Base-by-base conservation (phyloP, 2,797 vertebrate species). In the Melanotaenia pygmaea region DNA sequence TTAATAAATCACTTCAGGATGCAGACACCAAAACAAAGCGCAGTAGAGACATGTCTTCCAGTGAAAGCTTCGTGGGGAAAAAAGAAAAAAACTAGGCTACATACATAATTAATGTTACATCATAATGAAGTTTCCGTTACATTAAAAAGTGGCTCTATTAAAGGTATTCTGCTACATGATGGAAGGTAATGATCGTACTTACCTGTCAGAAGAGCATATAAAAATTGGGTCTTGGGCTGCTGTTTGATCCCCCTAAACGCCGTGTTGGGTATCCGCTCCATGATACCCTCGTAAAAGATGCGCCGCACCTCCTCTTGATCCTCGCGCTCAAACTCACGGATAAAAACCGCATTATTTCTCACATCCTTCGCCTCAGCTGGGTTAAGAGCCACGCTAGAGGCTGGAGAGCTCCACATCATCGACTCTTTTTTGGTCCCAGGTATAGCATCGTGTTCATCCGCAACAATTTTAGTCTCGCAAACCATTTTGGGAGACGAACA, bases 391-490 rank as follows among this genome's bases (percentile, higher is more conserved):
- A 84, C 83, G 83, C 82, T 72, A 84, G 89, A 75, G 74, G 84
- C 72, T 50, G 86, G 63, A 57, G 96, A 93, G 88, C 96, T 96
- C 97, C 96, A 98, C 95, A 96, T 94, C 69, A 96, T 92, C 56
- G 96, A 92, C 86, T 97, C 97, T 93, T 96, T 96, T 93, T 96
- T 95, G 91, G 93, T 93, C 92, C 96, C 96, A 47, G 96, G 94
- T 93, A 97, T 95, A 93, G 96, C 93, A 81, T 95, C 96, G 88
- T 95, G 97, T 82, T 98, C 97, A 78, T 98, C 97, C 85, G 96
- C 96, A 94, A 97, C 96, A 82, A 99, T 98, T 96, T 97, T 97
- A 91, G 96, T 97, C 96, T 98, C 97, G 93, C 97, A 99, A 95
- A 98, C 97, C 97, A 99, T 99, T 95, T 96, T 96, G 88, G 96